phyloP scores from a whole-genome alignment of 2,888 invertebrate genomes.

The Melipona bicolor region DNA sequence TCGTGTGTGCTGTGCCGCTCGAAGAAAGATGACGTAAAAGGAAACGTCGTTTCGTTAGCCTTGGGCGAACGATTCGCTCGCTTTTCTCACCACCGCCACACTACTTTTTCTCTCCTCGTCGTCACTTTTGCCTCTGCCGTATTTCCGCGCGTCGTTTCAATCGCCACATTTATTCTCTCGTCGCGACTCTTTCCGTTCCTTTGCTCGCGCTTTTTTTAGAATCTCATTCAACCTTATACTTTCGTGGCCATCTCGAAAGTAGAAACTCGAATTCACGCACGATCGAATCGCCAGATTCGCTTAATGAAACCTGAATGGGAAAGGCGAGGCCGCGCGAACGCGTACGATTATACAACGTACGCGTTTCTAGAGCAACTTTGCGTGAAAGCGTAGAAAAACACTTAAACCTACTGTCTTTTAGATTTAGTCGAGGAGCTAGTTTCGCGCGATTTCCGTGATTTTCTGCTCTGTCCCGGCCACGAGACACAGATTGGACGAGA shows the following conservation, averaged over 20 bases:
- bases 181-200: not conserved
- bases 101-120: not conserved
- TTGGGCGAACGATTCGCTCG: not conserved
- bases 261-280: not conserved
- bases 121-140: not conserved
- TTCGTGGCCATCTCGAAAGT: not conserved
- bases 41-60: not conserved
- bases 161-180: not conserved
- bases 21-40: slow-evolving; percentile 33
- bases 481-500: not conserved
- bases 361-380: not conserved
- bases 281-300: not conserved
- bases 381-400: slow-evolving; percentile 24
- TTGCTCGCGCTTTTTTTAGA: accelerated
- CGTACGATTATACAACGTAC: not conserved
- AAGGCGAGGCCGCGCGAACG: slow-evolving; percentile 6
- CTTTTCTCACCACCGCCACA: not conserved
- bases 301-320: not conserved
- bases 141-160: not conserved
- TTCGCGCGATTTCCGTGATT: not conserved
- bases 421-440: slow-evolving; percentile 1
- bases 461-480: not conserved
- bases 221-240: not conserved
- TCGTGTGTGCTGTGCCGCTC: slow-evolving; percentile 54
- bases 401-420: slow-evolving; percentile 72